These are phyloP conservation scores for Rhinogobio ventralis DNA, from an alignment of 2,797 vertebrate species.

Conservation along the genomic window DNA sequence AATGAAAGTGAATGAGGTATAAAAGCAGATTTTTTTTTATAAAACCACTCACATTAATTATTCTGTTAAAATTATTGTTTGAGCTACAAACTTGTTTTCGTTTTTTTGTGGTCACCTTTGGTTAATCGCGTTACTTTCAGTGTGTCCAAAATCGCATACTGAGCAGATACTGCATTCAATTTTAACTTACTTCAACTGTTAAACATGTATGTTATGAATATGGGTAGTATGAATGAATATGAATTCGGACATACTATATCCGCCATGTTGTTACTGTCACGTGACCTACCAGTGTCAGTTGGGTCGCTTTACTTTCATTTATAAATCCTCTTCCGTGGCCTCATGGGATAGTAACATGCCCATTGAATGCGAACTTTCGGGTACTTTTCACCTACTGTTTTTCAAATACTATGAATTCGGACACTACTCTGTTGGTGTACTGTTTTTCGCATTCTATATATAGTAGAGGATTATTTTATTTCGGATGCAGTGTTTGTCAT, in stretches of 20 bases:
- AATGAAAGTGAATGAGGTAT: constrained; percentile 10
- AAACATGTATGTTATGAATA: neutral
- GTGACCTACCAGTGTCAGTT: neutral
- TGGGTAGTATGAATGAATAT: neutral
- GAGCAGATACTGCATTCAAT: neutral
- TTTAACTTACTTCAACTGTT: neutral
- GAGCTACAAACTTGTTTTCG: neutral
- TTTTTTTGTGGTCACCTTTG: neutral
- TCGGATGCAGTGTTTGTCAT: too few relatives aligned
- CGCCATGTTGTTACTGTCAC: neutral
- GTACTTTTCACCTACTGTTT: neutral
- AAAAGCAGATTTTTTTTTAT: neutral
- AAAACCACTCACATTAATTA: neutral
- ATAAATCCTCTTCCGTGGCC: neutral
- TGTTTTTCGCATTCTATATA: too few relatives aligned
- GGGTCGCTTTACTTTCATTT: neutral
- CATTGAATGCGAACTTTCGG: neutral
- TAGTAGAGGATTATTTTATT: too few relatives aligned
- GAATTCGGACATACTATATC: neutral
- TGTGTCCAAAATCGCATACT: neutral
- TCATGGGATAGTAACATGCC: neutral
- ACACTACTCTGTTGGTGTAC: too few relatives aligned
- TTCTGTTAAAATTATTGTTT: neutral
- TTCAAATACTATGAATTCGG: neutral
- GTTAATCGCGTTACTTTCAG: neutral